Evolutionary conservation across 2,888 invertebrate genomes (phyloP), one percentile per base, ranked within the genome.

Genomic region (Melieria picta): DNA sequence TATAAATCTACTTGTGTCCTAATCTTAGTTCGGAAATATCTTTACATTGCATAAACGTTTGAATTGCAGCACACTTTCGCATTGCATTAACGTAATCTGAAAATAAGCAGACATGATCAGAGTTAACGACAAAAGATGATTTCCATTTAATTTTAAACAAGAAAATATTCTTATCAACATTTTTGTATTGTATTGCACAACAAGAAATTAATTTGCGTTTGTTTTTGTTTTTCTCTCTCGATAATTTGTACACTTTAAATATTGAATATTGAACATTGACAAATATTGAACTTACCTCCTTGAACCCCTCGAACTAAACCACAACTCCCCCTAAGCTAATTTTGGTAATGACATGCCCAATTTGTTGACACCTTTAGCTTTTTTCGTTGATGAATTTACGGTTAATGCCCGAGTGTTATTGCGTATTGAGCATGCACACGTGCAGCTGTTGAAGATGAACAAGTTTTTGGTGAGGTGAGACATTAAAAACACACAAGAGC

Each of bases 401-500:
- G 30, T 30, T 30, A 30, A 30, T 30, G 30, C 30, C 30, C 30
- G 30, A 30, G 30, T 30, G 30, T 30, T 30, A 30, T 30, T 30
- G 30, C 30, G 30, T 30, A 30, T 30, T 30, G 30, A 30, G 30
- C 30, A 30, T 30, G 30, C 30, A 30, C 30, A 30, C 30, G 30
- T 30, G 30, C 30, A 30, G 30, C 30, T 30, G 30, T 30, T 30
- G 30, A 30, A 72, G 67, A 56, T 13, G 45, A 66, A 61, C 43
- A 52, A 50, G 60, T 67, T 67, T 72, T 80, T 84, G 85, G 85
- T 86, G 87, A 86, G 86, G 87, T 86, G 87, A 86, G 85, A 84
- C 86, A 86, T 87, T 86, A 84, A 83, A 83, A 82, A 82, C 84
- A 84, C 82, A 84, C 83, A 84, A 84, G 70, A 80, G 79, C 80